Evolutionary conservation across 2,113 vertebrate genomes (phyloP).

Genomic region (Dendrocopos noguchii): DNA sequence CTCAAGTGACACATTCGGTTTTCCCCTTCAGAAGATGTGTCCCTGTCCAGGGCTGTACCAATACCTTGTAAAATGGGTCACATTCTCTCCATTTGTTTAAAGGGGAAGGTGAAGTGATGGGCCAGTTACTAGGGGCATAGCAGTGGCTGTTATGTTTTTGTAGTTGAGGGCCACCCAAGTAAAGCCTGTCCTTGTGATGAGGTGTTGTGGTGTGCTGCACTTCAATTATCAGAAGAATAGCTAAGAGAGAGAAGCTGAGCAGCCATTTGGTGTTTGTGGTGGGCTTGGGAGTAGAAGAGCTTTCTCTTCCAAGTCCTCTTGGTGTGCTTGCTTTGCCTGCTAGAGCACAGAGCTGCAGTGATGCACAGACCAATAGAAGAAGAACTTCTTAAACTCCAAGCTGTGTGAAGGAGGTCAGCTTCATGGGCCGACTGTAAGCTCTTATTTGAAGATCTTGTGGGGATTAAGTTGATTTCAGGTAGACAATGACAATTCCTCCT

Average conservation of each 20-base stretch:
- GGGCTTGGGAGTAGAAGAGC: not conserved
- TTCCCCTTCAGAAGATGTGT: not conserved
- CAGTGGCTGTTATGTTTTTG: not conserved
- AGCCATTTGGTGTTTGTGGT: not conserved
- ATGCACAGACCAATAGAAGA: not conserved
- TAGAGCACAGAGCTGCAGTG: not conserved
- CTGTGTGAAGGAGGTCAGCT: not conserved
- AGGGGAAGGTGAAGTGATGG: not conserved
- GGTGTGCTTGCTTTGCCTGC: not conserved
- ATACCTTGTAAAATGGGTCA: rapidly evolving
- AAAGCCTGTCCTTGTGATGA: not conserved
- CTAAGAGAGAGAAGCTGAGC: not conserved
- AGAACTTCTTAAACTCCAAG: not conserved
- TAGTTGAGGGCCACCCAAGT: not conserved
- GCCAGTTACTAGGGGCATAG: not conserved
- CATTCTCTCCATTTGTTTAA: not conserved
- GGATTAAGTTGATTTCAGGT: not conserved
- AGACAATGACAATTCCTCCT: not conserved
- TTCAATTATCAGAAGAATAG: not conserved
- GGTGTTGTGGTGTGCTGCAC: not conserved
- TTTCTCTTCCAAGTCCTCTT: not conserved
- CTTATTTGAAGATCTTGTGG: rapidly evolving
- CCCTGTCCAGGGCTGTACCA: not conserved
- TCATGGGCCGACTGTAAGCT: rapidly evolving
- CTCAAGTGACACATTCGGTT: not conserved